Evolutionary conservation across 2,797 vertebrate genomes (phyloP).

Genomic region (Cephalopachus bancanus): DNA sequence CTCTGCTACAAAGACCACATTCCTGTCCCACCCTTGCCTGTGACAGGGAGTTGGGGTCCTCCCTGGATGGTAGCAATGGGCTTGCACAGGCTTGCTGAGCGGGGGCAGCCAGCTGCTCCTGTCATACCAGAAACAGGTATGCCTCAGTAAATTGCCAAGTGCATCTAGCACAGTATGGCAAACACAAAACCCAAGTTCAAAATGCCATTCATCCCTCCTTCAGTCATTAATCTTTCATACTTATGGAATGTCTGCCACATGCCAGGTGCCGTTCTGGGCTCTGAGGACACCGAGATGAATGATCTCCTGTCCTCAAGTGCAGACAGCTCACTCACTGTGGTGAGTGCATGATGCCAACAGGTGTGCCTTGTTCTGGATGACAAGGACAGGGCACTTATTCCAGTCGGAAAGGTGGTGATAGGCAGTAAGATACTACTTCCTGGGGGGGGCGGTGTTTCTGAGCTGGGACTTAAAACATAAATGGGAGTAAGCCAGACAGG

Average conservation of each 20-base stretch:
- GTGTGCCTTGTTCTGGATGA: not conserved
- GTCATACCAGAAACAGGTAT: not conserved
- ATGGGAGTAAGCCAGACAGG: not conserved
- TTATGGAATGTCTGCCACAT: not conserved
- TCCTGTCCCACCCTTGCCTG: not conserved
- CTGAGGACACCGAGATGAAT: not conserved
- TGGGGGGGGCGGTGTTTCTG: not conserved
- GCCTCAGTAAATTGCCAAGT: not conserved
- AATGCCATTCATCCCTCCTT: not conserved
- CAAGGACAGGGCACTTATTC: not conserved
- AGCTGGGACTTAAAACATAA: not conserved
- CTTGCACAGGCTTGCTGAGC: not conserved
- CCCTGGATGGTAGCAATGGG: not conserved
- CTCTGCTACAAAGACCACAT: not conserved
- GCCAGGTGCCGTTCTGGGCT: not conserved
- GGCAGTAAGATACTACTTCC: not conserved
- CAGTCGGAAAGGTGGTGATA: too few species aligned
- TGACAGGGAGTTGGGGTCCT: not conserved
- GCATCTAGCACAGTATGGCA: accelerated
- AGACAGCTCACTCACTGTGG: too few species aligned
- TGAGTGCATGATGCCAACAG: accelerated
- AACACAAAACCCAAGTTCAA: not conserved
- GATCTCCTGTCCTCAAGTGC: not conserved
- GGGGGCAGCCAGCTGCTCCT: not conserved
- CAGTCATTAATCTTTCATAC: too few species aligned